Evolutionary conservation across 1,140 invertebrate species (phyloP).

Genomic region (Rhysida immarginata): DNA sequence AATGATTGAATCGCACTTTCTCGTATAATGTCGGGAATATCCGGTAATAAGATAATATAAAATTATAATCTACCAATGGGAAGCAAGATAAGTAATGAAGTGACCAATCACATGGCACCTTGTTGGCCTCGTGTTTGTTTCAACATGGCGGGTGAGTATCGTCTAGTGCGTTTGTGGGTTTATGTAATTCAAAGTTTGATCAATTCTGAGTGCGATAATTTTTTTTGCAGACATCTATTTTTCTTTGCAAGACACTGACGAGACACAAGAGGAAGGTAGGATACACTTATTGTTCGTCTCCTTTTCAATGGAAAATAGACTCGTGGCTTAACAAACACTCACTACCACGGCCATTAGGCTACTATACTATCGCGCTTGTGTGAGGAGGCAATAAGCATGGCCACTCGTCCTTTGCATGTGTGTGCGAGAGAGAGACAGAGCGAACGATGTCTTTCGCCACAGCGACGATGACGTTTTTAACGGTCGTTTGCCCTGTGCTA

Average conservation of each 20-base stretch:
- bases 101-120: constrained; percentile 3
- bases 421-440: too few species aligned
- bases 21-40: constrained; percentile 3
- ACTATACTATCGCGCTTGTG: too few species aligned
- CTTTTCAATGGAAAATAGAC: background rate
- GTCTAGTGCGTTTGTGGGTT: constrained; percentile 1
- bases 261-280: constrained; percentile 5
- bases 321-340: too few species aligned
- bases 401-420: too few species aligned
- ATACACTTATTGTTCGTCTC: background rate
- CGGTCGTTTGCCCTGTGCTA: too few species aligned
- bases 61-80: constrained; percentile 4
- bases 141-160: constrained; percentile 9
- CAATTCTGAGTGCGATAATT: background rate
- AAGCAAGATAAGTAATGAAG: background rate
- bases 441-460: too few species aligned
- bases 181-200: background rate
- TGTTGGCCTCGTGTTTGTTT: constrained; percentile 9
- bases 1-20: constrained; percentile 5
- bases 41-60: constrained; percentile 7
- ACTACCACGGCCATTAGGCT: too few species aligned
- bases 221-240: constrained; percentile 2
- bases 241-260: background rate
- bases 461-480: too few species aligned
- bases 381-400: too few species aligned